phyloP scores from a whole-genome alignment of 2,113 vertebrate genomes.

The Parus major region DNA sequence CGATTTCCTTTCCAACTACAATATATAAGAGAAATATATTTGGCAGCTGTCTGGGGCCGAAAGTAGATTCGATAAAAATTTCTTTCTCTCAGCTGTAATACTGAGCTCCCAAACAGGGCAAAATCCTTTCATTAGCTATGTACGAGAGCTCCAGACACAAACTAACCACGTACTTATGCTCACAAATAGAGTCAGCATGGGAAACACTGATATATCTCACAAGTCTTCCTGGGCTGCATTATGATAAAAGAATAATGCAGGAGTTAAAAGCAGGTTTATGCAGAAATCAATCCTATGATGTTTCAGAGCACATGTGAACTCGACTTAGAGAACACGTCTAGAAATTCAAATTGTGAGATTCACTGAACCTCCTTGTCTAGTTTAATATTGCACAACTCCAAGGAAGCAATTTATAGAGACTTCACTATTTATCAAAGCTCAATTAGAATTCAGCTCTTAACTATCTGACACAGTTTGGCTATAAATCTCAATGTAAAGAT shows the following conservation, averaged over 20 bases:
- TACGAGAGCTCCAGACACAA: neutral
- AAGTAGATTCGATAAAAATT: neutral
- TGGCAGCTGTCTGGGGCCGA: constrained; percentile 24
- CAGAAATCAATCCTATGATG: neutral
- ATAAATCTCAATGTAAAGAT: neutral
- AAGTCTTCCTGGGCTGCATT: neutral
- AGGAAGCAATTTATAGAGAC: neutral
- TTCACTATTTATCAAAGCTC: neutral
- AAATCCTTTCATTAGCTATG: neutral
- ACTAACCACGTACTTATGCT: neutral
- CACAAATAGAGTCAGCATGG: neutral
- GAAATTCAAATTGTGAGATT: neutral
- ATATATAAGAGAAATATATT: constrained; percentile 18
- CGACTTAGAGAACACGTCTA: neutral
- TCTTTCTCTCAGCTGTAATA: neutral
- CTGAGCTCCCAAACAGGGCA: neutral
- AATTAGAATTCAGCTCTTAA: neutral
- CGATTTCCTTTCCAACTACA: constrained; percentile 27
- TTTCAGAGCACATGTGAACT: neutral
- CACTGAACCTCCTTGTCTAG: neutral
- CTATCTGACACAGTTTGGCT: neutral
- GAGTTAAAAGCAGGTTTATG: neutral
- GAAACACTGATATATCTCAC: neutral
- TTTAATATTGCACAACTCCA: neutral
- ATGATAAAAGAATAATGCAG: neutral